Evolutionary conservation across 2,797 vertebrate genomes (phyloP), one percentile per base, ranked within the genome.

Genomic region (Limnodromus scolopaceus): DNA sequence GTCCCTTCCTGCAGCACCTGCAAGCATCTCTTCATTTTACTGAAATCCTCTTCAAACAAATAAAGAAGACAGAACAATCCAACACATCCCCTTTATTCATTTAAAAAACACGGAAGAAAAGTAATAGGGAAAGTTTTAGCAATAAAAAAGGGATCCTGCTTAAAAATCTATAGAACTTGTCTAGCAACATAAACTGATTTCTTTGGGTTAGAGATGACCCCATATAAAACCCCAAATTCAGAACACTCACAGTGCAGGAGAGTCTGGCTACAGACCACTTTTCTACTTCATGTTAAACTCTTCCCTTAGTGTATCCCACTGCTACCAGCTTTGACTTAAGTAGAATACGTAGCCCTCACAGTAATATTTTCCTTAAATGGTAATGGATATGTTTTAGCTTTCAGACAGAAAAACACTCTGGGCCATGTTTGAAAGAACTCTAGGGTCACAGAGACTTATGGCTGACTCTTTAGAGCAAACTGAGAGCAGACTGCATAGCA

Each of bases 181-280:
- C 95, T 95, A 95, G 95, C 84, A 92, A 96, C 93, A 93, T 90
- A 95, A 96, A 96, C 61, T 57, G 91, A 72, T 96, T 95, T 96
- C 95, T 97, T 97, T 93, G 91, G 92, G 96, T 95, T 97, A 95
- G 80, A 97, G 94, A 89, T 79, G 91, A 95, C 77, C 95, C 96
- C 92, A 88, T 93, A 92, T 72, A 96, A 94, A 96, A 85, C 92
- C 96, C 94, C 89, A 80, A 91, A 96, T 90, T 86, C 91, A 94
- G 87, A 91, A 95, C 91, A 84, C 93, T 97, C 95, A 96, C 92
- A 95, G 93, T 95, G 89, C 85, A 95, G 87, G 78, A 93, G 78
- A 95, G 84, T 95, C 94, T 94, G 96, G 95, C 93, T 92, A 94
- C 91, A 95, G 93, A 94, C 54, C 91, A 88, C 91, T 96, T 91